Percentiles rank a stretch among this genome's conserved stretches.
phyloP scores from a whole-genome alignment of 2,888 invertebrate species.

The Drosophila infuscata region DNA sequence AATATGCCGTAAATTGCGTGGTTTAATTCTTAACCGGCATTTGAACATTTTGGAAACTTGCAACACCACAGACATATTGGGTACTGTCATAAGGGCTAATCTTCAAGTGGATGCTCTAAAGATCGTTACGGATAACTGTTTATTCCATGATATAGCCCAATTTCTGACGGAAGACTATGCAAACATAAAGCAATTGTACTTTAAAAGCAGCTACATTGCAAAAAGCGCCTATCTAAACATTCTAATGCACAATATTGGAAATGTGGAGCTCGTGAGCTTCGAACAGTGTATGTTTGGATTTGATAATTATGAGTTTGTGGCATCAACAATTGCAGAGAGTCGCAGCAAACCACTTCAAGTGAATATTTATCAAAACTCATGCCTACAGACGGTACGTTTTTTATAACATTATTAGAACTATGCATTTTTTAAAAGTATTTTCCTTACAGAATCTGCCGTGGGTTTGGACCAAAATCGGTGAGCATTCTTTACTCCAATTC shows the following conservation, averaged over 20 bases:
- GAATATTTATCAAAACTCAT: constrained; percentile 44
- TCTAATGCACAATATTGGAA: constrained; percentile 30
- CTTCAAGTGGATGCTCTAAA: constrained; percentile 45
- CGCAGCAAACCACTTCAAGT: constrained; percentile 31
- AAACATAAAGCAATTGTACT: constrained; percentile 43
- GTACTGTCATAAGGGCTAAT: constrained; percentile 15
- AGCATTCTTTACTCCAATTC: constrained; percentile 30
- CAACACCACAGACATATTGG: constrained; percentile 9
- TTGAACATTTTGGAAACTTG: constrained; percentile 33
- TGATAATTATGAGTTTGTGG: constrained; percentile 41
- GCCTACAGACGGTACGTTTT: constrained; percentile 22
- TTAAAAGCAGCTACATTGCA: constrained; percentile 41
- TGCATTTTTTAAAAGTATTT: background rate
- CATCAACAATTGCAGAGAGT: constrained; percentile 19
- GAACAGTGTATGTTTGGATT: constrained; percentile 54
- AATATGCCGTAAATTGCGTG: constrained; percentile 23
- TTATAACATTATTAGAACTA: background rate
- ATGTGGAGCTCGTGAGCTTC: constrained; percentile 46
- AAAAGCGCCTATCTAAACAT: constrained; percentile 15
- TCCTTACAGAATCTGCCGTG: constrained; percentile 23
- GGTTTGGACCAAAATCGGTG: constrained; percentile 24
- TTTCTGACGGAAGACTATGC: constrained; percentile 14
- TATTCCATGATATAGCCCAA: constrained; percentile 17
- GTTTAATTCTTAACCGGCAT: constrained; percentile 3
- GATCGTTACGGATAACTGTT: constrained; percentile 47